Conservation (phyloP, 1,140 invertebrate species). For the Philopotamus ludificatus region DNA sequence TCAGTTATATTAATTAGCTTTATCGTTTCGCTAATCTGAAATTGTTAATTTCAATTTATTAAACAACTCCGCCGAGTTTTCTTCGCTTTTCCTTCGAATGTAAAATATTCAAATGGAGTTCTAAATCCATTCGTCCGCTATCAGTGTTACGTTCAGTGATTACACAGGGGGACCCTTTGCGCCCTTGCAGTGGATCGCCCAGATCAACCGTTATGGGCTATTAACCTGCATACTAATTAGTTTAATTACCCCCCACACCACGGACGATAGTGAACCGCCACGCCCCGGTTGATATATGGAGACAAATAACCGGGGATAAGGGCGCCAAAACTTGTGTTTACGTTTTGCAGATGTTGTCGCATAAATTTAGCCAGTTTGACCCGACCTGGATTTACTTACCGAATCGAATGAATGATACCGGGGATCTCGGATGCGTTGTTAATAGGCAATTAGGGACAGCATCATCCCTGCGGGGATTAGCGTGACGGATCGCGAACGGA, state of each 20-base stretch:
- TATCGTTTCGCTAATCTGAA: no score
- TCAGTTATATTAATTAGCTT: no score
- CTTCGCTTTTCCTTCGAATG: no score
- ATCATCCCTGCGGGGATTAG: not conserved
- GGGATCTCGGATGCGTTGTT: not conserved
- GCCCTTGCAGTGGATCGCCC: no score
- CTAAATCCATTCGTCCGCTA: not conserved
- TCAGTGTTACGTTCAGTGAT: not conserved
- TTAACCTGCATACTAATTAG: slow-evolving; percentile 25
- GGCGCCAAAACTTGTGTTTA: slow-evolving; percentile 8
- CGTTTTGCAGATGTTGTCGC: slow-evolving; percentile 6
- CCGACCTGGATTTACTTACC: not conserved
- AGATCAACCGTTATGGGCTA: slow-evolving; percentile 20
- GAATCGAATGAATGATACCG: not conserved
- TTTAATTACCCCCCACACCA: slow-evolving; percentile 18
- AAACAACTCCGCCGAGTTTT: no score
- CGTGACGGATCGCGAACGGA: no score
- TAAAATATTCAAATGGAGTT: no score
- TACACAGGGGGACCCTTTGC: not conserved
- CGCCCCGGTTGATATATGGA: slow-evolving; percentile 11
- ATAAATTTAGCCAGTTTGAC: not conserved
- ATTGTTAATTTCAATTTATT: no score
- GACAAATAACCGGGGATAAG: slow-evolving; percentile 16
- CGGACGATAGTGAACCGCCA: no score
- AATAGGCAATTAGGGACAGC: not conserved